Base-by-base conservation (phyloP, 2,797 vertebrate species). In the Chiroxiphia lanceolata region DNA sequence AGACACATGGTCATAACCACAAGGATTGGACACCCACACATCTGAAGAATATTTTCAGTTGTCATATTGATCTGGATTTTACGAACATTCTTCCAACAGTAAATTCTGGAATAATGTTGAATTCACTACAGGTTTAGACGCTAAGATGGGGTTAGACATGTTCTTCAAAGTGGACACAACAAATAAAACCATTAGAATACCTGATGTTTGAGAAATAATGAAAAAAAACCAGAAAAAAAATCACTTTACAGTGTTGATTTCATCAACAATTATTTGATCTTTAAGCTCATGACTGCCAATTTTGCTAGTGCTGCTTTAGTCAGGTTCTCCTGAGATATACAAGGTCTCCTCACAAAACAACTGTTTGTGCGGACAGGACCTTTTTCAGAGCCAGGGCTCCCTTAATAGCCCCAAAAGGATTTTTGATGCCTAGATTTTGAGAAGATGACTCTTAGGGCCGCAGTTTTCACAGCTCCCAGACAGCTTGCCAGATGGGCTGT, bases 291-390 rank as follows among this genome's bases (percentile, higher is more conserved):
- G 3, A 20, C 31, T 51, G 20, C 18, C 31, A 51, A 17, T 3
- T 8, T 15, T 19, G 17, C 51, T 61, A 70, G 13, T 15, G 11
- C 13, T 40, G 26, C n/a, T 84, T 87, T 60, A 68, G 29, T 72
- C 44, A 47, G 20, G 10, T 26, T 50, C 42, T 67, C 25, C 36
- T 0, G 1, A 91, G 51, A 56, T 6, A 6, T 4, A 12, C 0
- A 1, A 9, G 6, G 29, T 60, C 26, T 74, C 44, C 40, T 40
- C 40, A n/a, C 11, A 42, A 44, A 63, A 23, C 36, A 63, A 14
- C 22, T 51, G 7, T 45, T 20, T 56, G 7, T 42, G 20, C 38
- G 11, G 74, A 59, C 7, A 64, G 64, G 45, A 60, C 7, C 5
- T 15, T 44, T 22, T 48, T 6, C 61, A 45, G 33, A 79, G 45